Evolutionary conservation across 2,888 invertebrate species (phyloP).

Genomic region (Hypselothyrea guttata): DNA sequence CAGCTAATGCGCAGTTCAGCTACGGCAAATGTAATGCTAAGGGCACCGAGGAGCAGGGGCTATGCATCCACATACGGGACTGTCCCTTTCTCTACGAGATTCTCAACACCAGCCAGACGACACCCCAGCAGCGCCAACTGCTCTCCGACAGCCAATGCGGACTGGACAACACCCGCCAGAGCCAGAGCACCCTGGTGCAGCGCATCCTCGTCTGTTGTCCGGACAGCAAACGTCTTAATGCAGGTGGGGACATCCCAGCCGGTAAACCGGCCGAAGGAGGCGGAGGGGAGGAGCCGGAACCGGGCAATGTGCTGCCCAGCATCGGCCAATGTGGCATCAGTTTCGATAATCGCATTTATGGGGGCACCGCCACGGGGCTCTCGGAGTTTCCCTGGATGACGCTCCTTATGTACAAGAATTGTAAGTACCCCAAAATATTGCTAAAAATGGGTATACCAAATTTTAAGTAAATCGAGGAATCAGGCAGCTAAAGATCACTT

Average conservation of each 20-base stretch:
- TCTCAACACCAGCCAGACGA: conserved; percentile 37
- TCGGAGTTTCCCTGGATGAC: conserved; percentile 86
- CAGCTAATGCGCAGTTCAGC: conserved; percentile 43
- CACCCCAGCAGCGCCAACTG: conserved; percentile 39
- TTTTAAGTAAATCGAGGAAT: no score
- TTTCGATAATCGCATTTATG: conserved; percentile 84
- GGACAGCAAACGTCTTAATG: conserved; percentile 32
- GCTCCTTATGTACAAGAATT: conserved; percentile 82
- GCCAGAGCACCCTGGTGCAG: conserved; percentile 33
- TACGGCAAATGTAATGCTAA: conserved; percentile 71
- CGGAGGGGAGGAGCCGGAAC: conserved; percentile 10
- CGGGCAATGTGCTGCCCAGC: conserved; percentile 81
- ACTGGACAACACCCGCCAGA: conserved; percentile 82
- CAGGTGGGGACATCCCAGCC: background rate
- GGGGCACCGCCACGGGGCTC: conserved; percentile 85
- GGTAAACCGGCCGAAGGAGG: background rate
- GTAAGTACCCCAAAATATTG: conserved; percentile 51
- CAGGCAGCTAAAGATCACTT: no score
- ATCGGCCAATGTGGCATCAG: conserved; percentile 84
- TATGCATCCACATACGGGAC: conserved; percentile 70
- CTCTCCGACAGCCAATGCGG: conserved; percentile 86
- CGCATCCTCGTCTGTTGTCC: conserved; percentile 84
- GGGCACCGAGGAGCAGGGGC: conserved; percentile 58
- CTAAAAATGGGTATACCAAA: no score
- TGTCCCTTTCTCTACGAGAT: conserved; percentile 64